Conservation (phyloP, 2,888 invertebrate genomes). For the Pollenia labialis region DNA sequence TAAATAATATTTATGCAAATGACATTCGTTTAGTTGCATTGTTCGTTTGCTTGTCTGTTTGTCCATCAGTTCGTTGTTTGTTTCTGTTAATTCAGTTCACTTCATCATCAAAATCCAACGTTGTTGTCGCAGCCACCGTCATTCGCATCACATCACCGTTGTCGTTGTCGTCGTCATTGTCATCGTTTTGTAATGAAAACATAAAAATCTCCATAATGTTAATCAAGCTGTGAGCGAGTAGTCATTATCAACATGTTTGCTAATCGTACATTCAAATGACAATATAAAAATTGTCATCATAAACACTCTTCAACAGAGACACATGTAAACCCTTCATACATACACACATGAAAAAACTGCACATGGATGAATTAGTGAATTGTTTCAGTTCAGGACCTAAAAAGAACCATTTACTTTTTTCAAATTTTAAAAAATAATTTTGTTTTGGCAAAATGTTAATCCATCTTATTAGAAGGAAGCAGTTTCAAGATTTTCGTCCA, state of each 20-base stretch:
- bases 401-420: too few species aligned
- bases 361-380: background rate
- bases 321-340: background rate
- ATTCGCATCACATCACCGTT: slow-evolving; percentile 53
- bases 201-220: slow-evolving; percentile 69
- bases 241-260: slow-evolving; percentile 68
- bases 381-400: background rate
- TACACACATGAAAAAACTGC: background rate
- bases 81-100: slow-evolving; percentile 60
- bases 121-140: slow-evolving; percentile 64
- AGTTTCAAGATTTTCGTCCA: too few species aligned
- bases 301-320: slow-evolving; percentile 4
- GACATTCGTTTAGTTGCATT: slow-evolving; percentile 69
- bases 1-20: slow-evolving; percentile 69
- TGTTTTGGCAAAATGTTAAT: too few species aligned
- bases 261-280: slow-evolving; percentile 38
- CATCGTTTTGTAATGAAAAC: slow-evolving; percentile 65
- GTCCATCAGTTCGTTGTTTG: slow-evolving; percentile 29
- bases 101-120: slow-evolving; percentile 55
- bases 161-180: slow-evolving; percentile 22
- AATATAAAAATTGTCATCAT: slow-evolving; percentile 44
- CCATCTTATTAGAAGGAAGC: too few species aligned
- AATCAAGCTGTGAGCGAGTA: slow-evolving; percentile 64
- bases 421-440: too few species aligned
- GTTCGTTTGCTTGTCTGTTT: slow-evolving; percentile 43